phyloP scores from a whole-genome alignment of 2,113 vertebrate species.

The Myotis davidii region DNA sequence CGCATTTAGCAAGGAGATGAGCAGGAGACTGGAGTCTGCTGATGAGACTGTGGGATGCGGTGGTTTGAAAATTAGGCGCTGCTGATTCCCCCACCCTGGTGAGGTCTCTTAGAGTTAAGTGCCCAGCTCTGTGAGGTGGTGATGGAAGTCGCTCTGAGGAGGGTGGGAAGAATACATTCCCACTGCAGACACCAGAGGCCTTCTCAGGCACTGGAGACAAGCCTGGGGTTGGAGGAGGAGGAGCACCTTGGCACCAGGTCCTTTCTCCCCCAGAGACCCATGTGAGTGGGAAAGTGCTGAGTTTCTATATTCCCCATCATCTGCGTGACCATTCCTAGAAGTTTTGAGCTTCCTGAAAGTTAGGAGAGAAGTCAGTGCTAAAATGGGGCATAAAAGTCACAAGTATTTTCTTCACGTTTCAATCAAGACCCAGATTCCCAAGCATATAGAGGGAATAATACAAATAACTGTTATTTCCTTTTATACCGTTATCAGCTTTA shows the following conservation, averaged over 20 bases:
- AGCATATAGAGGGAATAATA: neutral
- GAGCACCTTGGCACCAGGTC: too few species aligned
- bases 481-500: neutral
- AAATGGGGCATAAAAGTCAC: too few species aligned
- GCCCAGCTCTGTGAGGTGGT: rapidly evolving
- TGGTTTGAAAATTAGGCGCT: rapidly evolving
- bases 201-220: rapidly evolving
- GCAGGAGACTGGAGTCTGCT: rapidly evolving
- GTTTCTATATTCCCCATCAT: rapidly evolving
- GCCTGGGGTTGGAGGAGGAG: rapidly evolving
- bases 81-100: neutral
- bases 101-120: neutral
- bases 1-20: neutral
- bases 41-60: rapidly evolving
- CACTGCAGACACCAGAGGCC: rapidly evolving
- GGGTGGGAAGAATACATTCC: rapidly evolving
- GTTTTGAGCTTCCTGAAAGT: neutral
- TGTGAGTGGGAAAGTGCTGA: rapidly evolving
- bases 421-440: too few species aligned
- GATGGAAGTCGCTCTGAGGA: rapidly evolving
- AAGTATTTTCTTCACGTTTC: neutral
- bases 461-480: neutral
- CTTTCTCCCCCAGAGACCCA: neutral
- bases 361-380: too few species aligned
- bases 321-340: neutral